A percentile compares a stretch with the other conserved stretches of the same genome.
Conservation (phyloP, 1,140 invertebrate species). For the Halesus radiatus region DNA sequence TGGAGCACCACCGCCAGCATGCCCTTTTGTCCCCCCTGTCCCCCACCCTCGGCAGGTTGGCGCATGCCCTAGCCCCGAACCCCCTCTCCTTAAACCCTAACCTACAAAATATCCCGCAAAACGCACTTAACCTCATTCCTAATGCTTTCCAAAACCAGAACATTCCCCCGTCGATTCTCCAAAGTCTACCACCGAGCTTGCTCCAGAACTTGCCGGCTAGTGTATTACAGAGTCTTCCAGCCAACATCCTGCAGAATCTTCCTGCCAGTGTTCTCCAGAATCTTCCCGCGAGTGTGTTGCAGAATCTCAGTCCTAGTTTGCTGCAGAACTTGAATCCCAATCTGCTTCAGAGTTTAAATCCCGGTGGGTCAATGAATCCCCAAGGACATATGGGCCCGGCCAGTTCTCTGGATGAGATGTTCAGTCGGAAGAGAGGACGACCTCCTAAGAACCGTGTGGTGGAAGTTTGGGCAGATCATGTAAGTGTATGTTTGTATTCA, state of each 20-base stretch:
- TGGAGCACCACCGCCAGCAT: slow-evolving; percentile 94
- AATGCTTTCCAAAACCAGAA: slow-evolving; percentile 54
- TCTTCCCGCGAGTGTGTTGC: slow-evolving; percentile 38
- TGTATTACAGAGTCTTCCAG: slow-evolving; percentile 21
- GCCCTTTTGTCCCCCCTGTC: slow-evolving; percentile 73
- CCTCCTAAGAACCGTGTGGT: slow-evolving; percentile 94
- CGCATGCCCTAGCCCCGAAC: slow-evolving; percentile 47
- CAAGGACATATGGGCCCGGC: slow-evolving; percentile 75
- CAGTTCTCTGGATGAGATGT: slow-evolving; percentile 88
- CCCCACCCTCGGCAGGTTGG: slow-evolving; percentile 69
- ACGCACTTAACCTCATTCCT: slow-evolving; percentile 25
- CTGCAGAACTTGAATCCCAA: slow-evolving; percentile 62
- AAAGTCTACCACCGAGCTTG: slow-evolving; percentile 23
- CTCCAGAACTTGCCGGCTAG: slow-evolving; percentile 59
- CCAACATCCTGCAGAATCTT: slow-evolving; percentile 59
- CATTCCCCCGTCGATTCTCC: neutral
- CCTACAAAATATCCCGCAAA: slow-evolving; percentile 40
- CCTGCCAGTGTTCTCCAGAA: slow-evolving; percentile 16
- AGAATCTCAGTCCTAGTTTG: slow-evolving; percentile 62
- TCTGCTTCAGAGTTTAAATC: slow-evolving; percentile 46
- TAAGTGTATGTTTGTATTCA: slow-evolving; percentile 67
- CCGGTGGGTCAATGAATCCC: slow-evolving; percentile 9
- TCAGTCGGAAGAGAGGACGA: slow-evolving; percentile 89
- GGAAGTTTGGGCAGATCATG: slow-evolving; percentile 88
- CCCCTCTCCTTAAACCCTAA: slow-evolving; percentile 39